These are phyloP conservation scores for Lasioglossum pauxillum DNA, from an alignment of 2,888 invertebrate species.

Conservation along the genomic window DNA sequence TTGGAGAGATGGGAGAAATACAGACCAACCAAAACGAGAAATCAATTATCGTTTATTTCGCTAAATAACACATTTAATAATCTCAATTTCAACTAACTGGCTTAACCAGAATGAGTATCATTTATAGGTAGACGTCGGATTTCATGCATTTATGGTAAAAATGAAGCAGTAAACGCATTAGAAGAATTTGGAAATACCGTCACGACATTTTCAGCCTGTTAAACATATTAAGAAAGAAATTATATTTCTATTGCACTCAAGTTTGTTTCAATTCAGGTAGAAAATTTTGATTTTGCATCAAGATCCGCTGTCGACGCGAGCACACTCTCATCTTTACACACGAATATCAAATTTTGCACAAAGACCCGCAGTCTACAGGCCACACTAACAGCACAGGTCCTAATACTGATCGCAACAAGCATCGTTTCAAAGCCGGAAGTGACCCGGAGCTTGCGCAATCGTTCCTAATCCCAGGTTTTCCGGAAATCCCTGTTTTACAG, in stretches of 20 bases:
- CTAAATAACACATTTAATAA: background rate
- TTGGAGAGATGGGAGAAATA: background rate
- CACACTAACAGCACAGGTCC: background rate
- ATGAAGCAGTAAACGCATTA: too few species aligned
- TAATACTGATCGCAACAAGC: background rate
- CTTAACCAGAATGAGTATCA: background rate
- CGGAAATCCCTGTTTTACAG: background rate
- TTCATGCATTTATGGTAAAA: too few species aligned
- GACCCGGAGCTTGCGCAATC: background rate
- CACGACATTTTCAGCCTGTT: too few species aligned
- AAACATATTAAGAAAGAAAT: too few species aligned
- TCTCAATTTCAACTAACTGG: background rate
- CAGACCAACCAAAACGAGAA: background rate
- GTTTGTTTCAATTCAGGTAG: too few species aligned
- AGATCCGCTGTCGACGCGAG: background rate
- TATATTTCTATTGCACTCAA: too few species aligned
- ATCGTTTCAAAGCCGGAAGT: background rate
- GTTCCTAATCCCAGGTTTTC: background rate
- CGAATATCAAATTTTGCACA: background rate
- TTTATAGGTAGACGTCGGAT: background rate
- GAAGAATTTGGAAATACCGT: too few species aligned
- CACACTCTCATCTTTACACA: background rate
- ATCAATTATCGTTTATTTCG: slow-evolving; percentile 29
- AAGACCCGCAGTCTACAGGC: background rate
- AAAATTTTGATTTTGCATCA: too few species aligned